phyloP scores from a whole-genome alignment of 2,888 invertebrate species.

The Euplagia quadripunctaria region DNA sequence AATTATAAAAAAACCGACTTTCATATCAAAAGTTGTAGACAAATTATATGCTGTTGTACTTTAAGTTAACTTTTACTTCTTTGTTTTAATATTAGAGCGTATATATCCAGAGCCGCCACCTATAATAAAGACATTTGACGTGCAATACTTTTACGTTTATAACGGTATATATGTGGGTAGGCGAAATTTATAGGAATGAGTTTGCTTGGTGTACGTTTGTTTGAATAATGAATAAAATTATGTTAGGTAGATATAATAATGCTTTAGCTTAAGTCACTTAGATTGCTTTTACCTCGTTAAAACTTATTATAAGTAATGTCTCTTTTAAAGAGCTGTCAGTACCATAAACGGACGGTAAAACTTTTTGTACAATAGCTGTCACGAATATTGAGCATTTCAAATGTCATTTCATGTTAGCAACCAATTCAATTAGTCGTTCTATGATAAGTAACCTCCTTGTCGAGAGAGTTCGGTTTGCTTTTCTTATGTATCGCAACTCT shows the following conservation, averaged over 20 bases:
- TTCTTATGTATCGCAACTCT: not conserved
- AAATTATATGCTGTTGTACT: not conserved
- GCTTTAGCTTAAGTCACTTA: no score
- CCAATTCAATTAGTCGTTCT: not conserved
- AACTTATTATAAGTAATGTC: not conserved
- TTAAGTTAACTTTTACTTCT: not conserved
- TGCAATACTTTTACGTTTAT: not conserved
- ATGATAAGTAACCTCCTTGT: not conserved
- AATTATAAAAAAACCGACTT: not conserved
- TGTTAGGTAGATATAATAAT: not conserved
- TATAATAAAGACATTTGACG: not conserved
- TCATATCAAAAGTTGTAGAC: not conserved
- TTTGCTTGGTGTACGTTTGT: not conserved
- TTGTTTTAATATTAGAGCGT: not conserved
- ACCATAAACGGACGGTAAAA: not conserved
- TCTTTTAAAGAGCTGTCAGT: not conserved
- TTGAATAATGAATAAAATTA: not conserved
- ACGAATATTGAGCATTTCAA: not conserved
- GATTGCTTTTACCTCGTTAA: not conserved
- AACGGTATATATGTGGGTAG: not conserved
- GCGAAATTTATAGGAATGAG: not conserved
- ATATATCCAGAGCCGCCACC: not conserved
- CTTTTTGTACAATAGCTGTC: not conserved
- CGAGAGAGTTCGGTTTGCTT: not conserved
- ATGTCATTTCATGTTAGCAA: not conserved